phyloP scores from a whole-genome alignment of 2,888 invertebrate genomes.

The Oligia latruncula region DNA sequence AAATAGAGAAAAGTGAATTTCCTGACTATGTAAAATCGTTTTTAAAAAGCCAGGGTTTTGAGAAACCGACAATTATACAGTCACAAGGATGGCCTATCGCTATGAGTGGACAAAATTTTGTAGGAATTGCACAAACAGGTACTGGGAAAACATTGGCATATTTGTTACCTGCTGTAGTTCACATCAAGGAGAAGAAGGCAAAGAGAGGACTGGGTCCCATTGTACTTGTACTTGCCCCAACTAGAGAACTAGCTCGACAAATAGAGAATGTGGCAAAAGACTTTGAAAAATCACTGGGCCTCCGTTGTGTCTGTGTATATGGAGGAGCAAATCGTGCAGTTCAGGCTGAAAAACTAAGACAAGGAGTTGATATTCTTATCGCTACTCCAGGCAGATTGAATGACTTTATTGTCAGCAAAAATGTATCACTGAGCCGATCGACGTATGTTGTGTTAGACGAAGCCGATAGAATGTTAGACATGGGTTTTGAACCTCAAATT shows the following conservation, averaged over 20 bases:
- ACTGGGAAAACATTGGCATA: conserved; percentile 95
- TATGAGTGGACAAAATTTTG: conserved; percentile 94
- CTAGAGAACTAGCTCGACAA: conserved; percentile 94
- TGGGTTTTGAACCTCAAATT: conserved; percentile 99
- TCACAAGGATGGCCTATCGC: conserved; percentile 96
- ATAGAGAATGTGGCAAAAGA: conserved; percentile 94
- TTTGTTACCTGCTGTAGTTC: conserved; percentile 95
- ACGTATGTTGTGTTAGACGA: conserved; percentile 97
- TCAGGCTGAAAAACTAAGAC: conserved; percentile 91
- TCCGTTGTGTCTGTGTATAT: conserved; percentile 95
- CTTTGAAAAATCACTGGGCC: conserved; percentile 93
- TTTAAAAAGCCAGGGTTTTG: conserved; percentile 91
- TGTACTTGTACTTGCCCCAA: conserved; percentile 94
- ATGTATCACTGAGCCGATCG: conserved; percentile 92
- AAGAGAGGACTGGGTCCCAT: conserved; percentile 94
- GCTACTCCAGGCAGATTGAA: conserved; percentile 97
- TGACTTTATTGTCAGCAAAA: conserved; percentile 94
- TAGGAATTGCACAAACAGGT: conserved; percentile 96
- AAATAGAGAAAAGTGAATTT: conserved; percentile 93
- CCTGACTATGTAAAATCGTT: conserved; percentile 93
- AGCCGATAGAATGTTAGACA: conserved; percentile 98
- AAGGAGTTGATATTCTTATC: conserved; percentile 95
- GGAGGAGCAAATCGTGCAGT: conserved; percentile 94
- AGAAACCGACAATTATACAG: conserved; percentile 95
- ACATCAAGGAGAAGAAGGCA: conserved; percentile 94